Evolutionary conservation across 2,797 vertebrate species (phyloP), one percentile per base, ranked within the genome.

Genomic region (Amphiprion clarkii): DNA sequence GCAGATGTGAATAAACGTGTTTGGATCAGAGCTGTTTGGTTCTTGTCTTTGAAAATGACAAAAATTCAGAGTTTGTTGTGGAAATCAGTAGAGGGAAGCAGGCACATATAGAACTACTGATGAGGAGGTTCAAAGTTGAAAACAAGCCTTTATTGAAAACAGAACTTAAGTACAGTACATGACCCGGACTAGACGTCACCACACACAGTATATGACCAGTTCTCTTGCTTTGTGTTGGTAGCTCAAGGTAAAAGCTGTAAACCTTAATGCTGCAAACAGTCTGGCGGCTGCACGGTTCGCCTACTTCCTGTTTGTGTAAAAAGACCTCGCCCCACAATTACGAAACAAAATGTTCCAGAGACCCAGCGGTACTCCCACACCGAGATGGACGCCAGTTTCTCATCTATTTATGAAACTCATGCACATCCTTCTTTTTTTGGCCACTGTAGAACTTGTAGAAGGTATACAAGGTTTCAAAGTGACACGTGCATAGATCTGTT

Each of bases 1-100:
- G 25, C 82, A 79, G 58, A 83, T 88, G 82, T 92, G 76, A 93
- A 90, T 94, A 94, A 94, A 93, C 58, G 71, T 92, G 87, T 92
- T 91, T 89, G 40, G 74, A 58, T 78, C 74, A 23, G 11, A 73
- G 4, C 1, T 0, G 21, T 5, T 12, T 49, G 19, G 10, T 49
- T 63, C 13, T 59, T 48, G 3, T 74, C 29, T 71, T 40, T 31
- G 4, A 19, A 39, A 67, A 14, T 0, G 0, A 5, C 14, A 27
- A 39, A 14, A 42, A 42, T 4, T 14, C 14, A 42, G 11, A 12
- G 4, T 14, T 13, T 46, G 5, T 46, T 0, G 3, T 46, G 14
- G 16, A 46, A 19, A 19, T 2, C 17, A 19, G 14, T 17, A 5
- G 14, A 19, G 17, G 16, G 44, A 46, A 46, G 44, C 33, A 36